These are phyloP conservation scores for Hydrotaea diabolus DNA, from an alignment of 2,888 invertebrate genomes.

Conservation along the genomic window DNA sequence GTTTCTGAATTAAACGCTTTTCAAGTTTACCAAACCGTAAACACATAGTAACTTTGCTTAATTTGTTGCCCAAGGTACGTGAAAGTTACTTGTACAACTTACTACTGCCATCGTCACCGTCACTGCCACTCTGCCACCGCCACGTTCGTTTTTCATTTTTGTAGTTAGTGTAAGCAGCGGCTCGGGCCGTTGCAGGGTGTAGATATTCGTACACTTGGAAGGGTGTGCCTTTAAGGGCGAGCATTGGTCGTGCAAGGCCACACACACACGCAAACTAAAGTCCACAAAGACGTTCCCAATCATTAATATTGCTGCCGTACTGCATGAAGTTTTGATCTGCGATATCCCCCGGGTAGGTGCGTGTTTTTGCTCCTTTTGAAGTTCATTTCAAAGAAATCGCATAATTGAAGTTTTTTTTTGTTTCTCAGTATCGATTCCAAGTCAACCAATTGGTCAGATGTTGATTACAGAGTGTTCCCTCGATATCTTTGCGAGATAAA, in stretches of 20 bases:
- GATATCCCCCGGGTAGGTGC: background rate
- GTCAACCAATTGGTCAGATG: background rate
- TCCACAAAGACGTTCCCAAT: background rate
- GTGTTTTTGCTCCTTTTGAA: background rate
- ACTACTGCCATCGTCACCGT: background rate
- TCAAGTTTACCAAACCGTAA: conserved; percentile 65
- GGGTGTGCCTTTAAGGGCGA: background rate
- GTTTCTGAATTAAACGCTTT: conserved; percentile 60
- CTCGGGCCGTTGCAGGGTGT: background rate
- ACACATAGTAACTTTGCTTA: conserved; percentile 59
- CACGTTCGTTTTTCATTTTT: background rate
- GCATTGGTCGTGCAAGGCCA: background rate
- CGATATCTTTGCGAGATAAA: no score
- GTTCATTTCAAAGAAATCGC: conserved; percentile 1
- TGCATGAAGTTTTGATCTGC: conserved; percentile 8
- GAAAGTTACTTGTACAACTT: conserved; percentile 47
- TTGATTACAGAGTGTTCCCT: no score
- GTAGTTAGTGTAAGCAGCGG: background rate
- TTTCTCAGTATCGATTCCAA: background rate
- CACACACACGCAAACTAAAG: background rate
- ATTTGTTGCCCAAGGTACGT: conserved; percentile 55
- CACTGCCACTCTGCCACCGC: background rate
- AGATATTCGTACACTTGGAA: background rate
- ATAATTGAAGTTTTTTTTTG: conserved; percentile 1
- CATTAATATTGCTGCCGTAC: background rate